phyloP scores from a whole-genome alignment of 2,888 invertebrate genomes.

The Trilocha varians region DNA sequence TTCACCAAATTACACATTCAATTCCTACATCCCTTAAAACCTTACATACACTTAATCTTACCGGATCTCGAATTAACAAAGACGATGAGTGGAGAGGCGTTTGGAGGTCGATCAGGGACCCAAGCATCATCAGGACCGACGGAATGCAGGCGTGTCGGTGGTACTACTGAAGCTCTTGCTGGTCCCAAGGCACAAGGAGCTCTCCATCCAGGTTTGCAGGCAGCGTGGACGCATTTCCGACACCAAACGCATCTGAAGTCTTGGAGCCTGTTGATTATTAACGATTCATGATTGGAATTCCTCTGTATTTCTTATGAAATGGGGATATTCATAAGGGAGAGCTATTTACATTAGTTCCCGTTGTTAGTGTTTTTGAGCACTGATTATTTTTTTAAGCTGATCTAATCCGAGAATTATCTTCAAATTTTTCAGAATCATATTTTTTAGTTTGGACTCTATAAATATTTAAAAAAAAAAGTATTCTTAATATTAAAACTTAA shows the following conservation, averaged over 20 bases:
- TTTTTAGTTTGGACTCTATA: too few relatives aligned
- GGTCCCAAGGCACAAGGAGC: conserved; percentile 90
- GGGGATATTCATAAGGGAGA: too few relatives aligned
- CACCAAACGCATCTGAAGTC: conserved; percentile 99
- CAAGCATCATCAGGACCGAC: conserved; percentile 93
- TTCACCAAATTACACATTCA: too few relatives aligned
- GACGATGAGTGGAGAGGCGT: conserved; percentile 92
- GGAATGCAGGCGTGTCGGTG: conserved; percentile 93
- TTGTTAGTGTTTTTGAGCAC: too few relatives aligned
- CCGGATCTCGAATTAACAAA: conserved; percentile 98
- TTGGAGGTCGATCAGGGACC: conserved; percentile 86
- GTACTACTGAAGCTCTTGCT: conserved; percentile 92
- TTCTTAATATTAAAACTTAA: too few relatives aligned
- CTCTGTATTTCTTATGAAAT: too few relatives aligned
- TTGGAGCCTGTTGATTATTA: conserved; percentile 90
- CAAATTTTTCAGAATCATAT: too few relatives aligned
- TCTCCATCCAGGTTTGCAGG: conserved; percentile 86
- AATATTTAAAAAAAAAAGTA: too few relatives aligned
- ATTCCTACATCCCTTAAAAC: too few relatives aligned
- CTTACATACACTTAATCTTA: conserved; percentile 24
- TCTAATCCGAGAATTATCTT: too few relatives aligned
- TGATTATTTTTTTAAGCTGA: too few relatives aligned
- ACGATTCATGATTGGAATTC: too few relatives aligned
- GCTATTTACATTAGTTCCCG: background rate
- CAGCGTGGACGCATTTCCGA: conserved; percentile 91